phyloP scores from a whole-genome alignment of 2,113 vertebrate species.

The Pleuronectes platessa region DNA sequence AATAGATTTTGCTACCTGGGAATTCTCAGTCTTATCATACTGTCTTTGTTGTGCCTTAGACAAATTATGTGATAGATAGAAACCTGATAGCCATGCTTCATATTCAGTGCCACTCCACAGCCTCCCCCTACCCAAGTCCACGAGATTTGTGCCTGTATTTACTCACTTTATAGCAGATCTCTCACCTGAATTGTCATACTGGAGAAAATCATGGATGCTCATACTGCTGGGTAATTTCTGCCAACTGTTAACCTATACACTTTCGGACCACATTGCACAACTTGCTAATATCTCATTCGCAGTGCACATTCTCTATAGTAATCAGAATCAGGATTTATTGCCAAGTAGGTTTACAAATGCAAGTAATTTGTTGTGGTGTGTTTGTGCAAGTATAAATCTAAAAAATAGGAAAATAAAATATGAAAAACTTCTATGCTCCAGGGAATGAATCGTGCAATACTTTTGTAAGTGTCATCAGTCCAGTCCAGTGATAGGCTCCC shows the following conservation, averaged over 20 bases:
- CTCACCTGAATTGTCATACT: neutral
- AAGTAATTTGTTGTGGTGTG: too few species aligned
- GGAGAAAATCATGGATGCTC: neutral
- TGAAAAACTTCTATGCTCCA: too few species aligned
- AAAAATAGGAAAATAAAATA: too few species aligned
- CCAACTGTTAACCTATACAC: neutral
- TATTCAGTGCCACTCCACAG: neutral
- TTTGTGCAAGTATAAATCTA: too few species aligned
- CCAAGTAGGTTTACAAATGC: too few species aligned
- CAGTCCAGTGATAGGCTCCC: too few species aligned
- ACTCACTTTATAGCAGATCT: neutral
- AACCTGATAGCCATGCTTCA: constrained; percentile 4
- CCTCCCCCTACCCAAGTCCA: neutral
- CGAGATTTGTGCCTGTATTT: neutral
- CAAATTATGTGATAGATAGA: neutral
- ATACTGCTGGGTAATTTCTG: neutral
- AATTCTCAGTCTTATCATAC: neutral
- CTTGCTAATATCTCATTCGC: neutral
- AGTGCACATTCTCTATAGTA: neutral
- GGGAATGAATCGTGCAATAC: too few species aligned
- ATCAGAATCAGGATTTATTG: neutral
- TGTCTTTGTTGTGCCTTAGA: neutral
- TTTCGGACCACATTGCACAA: neutral
- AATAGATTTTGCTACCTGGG: neutral
- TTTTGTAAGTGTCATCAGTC: too few species aligned